These are phyloP conservation scores for Apocrypta bakeri DNA, from an alignment of 1,140 invertebrate genomes.

Conservation along the genomic window DNA sequence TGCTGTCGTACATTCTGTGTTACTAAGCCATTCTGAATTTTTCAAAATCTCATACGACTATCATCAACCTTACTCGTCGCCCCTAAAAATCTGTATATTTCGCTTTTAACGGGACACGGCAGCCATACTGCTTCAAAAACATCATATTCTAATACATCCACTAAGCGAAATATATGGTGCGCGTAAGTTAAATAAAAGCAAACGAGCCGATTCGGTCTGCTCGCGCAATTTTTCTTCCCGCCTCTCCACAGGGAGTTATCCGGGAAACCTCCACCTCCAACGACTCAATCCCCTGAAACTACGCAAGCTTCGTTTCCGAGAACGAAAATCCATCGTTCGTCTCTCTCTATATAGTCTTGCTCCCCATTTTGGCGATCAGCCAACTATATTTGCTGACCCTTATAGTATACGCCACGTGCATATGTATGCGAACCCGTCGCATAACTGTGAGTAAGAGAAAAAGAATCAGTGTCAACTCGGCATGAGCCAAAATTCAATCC, in stretches of 20 bases:
- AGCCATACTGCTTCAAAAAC: too few species aligned
- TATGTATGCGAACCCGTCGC: not conserved
- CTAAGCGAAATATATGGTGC: not conserved
- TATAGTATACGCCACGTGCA: not conserved
- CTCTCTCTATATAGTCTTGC: constrained; percentile 1
- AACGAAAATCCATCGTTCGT: constrained; percentile 25
- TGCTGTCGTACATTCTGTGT: not conserved
- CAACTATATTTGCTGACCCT: constrained; percentile 36
- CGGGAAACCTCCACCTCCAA: constrained; percentile 19
- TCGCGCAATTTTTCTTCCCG: constrained; percentile 17
- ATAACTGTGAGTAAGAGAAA: constrained; percentile 18
- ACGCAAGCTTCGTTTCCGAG: constrained; percentile 46
- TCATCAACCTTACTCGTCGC: too few species aligned
- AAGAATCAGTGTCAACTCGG: constrained; percentile 46
- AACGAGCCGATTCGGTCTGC: constrained; percentile 56
- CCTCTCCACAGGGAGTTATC: not conserved
- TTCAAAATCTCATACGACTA: too few species aligned
- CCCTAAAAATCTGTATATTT: too few species aligned
- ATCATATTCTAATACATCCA: too few species aligned
- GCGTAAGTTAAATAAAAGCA: constrained; percentile 64
- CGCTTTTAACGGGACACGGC: too few species aligned
- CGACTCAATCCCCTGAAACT: constrained; percentile 51
- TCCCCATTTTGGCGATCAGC: constrained; percentile 43
- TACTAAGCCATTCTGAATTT: not conserved
- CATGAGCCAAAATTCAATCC: constrained; percentile 65